These are phyloP conservation scores for Danio aesculapii DNA, from an alignment of 2,797 vertebrate species.

Conservation along the genomic window DNA sequence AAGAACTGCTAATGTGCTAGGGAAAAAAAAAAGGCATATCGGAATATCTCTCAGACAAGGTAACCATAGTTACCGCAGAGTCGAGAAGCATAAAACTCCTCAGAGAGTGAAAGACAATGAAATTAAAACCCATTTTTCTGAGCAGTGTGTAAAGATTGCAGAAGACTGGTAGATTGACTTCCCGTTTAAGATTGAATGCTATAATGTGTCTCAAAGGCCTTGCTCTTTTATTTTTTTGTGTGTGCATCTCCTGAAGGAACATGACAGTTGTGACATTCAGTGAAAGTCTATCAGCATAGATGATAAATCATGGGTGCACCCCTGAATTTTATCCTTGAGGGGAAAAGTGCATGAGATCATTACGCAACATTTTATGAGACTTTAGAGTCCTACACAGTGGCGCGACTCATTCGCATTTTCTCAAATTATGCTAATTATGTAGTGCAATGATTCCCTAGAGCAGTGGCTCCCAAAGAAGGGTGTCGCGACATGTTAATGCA, in stretches of 20 bases:
- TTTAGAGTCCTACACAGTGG: background rate
- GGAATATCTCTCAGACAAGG: constrained; percentile 40
- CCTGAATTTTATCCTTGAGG: constrained; percentile 9
- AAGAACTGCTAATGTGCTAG: constrained; percentile 21
- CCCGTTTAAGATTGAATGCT: background rate
- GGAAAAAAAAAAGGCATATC: constrained; percentile 26
- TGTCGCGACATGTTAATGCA: too few relatives aligned
- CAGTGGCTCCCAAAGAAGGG: too few relatives aligned
- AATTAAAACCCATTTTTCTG: constrained; percentile 35
- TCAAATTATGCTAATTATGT: constrained; percentile 22
- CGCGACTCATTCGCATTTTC: background rate
- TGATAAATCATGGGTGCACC: background rate
- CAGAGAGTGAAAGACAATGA: constrained; percentile 44
- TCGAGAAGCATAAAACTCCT: constrained; percentile 15
- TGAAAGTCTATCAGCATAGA: background rate
- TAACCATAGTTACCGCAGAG: constrained; percentile 59
- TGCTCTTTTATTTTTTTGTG: background rate
- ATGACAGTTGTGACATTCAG: constrained; percentile 2
- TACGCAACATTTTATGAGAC: background rate
- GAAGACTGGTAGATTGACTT: background rate
- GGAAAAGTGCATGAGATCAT: background rate
- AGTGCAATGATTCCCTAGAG: background rate
- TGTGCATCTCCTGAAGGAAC: background rate
- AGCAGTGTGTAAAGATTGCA: constrained; percentile 21
- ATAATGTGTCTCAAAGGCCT: background rate